A percentile compares a stretch with the other conserved stretches of the same genome.
Evolutionary conservation across 2,797 vertebrate genomes (phyloP).

Genomic region (Lindbergichthys nudifrons): DNA sequence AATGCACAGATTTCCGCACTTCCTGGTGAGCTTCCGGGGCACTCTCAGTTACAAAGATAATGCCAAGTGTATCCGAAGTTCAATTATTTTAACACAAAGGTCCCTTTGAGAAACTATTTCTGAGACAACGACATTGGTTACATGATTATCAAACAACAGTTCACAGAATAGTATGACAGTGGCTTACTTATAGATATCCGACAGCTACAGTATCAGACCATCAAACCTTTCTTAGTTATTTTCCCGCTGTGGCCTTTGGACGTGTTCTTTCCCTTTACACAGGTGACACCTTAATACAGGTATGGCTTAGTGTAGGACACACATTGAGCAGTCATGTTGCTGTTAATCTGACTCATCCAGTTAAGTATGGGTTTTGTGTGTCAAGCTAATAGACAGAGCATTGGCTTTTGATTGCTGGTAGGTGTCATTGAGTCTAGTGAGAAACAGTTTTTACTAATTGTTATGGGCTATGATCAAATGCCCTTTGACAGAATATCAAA

Average conservation of each 20-base stretch:
- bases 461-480: not conserved
- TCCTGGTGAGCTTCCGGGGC: too few species aligned
- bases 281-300: not conserved
- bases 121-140: conserved; percentile 16
- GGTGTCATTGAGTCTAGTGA: not conserved
- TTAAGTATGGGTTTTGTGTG: not conserved
- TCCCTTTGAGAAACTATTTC: conserved; percentile 14
- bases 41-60: not conserved
- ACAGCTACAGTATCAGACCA: not conserved
- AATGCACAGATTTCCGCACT: not conserved
- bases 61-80: not conserved
- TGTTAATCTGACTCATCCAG: not conserved
- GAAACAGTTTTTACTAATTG: not conserved
- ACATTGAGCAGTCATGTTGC: not conserved
- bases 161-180: conserved; percentile 25
- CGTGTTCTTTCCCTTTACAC: not conserved
- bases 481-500: conserved; percentile 2
- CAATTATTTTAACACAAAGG: not conserved
- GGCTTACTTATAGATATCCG: conserved; percentile 14
- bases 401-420: not conserved
- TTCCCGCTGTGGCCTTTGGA: not conserved
- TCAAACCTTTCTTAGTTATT: not conserved
- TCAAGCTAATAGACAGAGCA: not conserved
- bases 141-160: conserved; percentile 31
- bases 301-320: conserved; percentile 24